phyloP scores from a whole-genome alignment of 2,888 invertebrate species.

The Liopterus haemorrhoidalis region DNA sequence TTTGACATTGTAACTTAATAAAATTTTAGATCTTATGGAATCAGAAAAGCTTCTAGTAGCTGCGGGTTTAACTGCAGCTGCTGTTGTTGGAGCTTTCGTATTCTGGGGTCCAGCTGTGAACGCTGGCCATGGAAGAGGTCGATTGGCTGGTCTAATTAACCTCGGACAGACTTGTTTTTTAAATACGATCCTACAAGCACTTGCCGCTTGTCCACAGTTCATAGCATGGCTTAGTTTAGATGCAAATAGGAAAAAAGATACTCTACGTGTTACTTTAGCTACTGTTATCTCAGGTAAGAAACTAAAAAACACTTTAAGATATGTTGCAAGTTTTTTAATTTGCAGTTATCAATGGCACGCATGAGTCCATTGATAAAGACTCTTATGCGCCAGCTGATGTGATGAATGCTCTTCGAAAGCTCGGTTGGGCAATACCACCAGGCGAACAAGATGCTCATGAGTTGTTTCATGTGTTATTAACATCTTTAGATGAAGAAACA shows the following conservation, averaged over 20 bases:
- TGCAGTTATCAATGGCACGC: conserved; percentile 66
- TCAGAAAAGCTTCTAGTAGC: conserved; percentile 72
- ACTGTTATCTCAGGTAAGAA: conserved; percentile 66
- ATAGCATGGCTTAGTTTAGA: conserved; percentile 74
- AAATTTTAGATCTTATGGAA: conserved; percentile 51
- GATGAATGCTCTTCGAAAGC: conserved; percentile 64
- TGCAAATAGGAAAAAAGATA: conserved; percentile 57
- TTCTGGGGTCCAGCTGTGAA: conserved; percentile 71
- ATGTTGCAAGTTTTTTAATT: conserved; percentile 19
- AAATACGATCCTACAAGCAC: conserved; percentile 83
- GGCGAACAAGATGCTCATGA: conserved; percentile 95
- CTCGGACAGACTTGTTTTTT: conserved; percentile 90
- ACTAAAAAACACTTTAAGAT: conserved; percentile 31
- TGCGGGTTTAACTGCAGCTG: conserved; percentile 72
- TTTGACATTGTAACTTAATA: background rate
- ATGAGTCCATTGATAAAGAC: conserved; percentile 58
- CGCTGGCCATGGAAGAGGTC: conserved; percentile 54
- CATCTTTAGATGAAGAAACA: conserved; percentile 86
- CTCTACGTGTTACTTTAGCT: conserved; percentile 67
- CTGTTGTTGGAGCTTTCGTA: conserved; percentile 77
- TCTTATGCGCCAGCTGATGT: conserved; percentile 61
- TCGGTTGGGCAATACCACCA: conserved; percentile 81
- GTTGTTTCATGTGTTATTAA: conserved; percentile 78
- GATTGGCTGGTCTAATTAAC: conserved; percentile 81
- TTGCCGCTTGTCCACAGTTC: conserved; percentile 82